Percentiles rank a stretch among this genome's conserved stretches.
phyloP scores from a whole-genome alignment of 2,113 vertebrate species.

The Vidua chalybeata region DNA sequence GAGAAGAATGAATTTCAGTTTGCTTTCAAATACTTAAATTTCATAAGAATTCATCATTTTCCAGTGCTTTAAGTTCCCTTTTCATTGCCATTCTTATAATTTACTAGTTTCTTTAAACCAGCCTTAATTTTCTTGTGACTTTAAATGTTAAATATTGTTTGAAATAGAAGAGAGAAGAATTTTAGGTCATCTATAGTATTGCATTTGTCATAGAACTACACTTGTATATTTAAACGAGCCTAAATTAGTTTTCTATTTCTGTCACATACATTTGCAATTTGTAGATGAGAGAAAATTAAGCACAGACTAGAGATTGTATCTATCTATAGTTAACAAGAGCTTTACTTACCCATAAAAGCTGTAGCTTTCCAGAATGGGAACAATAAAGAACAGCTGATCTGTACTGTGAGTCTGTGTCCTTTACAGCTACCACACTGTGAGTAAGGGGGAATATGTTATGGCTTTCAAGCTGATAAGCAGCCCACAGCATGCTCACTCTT shows the following conservation, averaged over 20 bases:
- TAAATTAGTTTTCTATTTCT: constrained; percentile 6
- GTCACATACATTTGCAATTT: background rate
- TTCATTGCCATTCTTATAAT: background rate
- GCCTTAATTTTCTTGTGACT: background rate
- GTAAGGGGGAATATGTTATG: constrained; percentile 30
- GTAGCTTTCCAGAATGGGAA: constrained; percentile 41
- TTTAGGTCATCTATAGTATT: background rate
- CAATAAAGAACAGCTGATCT: constrained; percentile 26
- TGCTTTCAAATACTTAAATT: background rate
- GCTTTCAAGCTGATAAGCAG: constrained; percentile 37
- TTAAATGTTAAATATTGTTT: background rate
- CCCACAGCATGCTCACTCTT: constrained; percentile 12
- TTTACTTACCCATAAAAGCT: constrained; percentile 74
- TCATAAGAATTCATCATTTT: background rate
- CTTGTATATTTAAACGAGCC: background rate
- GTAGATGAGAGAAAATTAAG: constrained; percentile 6
- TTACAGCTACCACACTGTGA: constrained; percentile 52
- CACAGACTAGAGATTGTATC: background rate
- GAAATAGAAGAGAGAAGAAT: background rate
- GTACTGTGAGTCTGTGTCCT: constrained; percentile 41
- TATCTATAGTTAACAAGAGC: constrained; percentile 40
- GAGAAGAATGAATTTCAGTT: background rate
- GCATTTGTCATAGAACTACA: background rate
- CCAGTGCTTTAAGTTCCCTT: background rate
- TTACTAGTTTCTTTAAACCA: background rate